Evolutionary conservation across 2,113 vertebrate species (phyloP), one percentile per base, ranked within the genome.

Genomic region (Colossoma macropomum): DNA sequence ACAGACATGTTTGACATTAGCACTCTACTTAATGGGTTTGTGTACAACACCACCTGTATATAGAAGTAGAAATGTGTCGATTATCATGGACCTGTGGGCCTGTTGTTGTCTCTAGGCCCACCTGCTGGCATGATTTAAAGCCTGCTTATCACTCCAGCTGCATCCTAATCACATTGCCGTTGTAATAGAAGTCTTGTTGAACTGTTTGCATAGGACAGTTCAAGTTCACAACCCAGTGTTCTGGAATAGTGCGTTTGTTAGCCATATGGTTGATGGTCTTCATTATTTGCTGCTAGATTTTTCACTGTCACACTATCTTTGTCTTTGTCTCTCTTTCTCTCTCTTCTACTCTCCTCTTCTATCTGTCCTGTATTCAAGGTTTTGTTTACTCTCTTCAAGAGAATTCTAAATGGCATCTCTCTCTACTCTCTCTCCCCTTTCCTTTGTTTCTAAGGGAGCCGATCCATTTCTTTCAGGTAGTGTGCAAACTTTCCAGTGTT

Each of bases 321-420:
- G 52, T 78, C 23, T 63, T 54, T 63, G 11, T 77, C 68, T 60
- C 15, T 38, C 75, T 73, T 23, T 56, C 9, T 50, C 52, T 34
- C 19, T n/a, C 28, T 17, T 13, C 52, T 25, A n/a, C 21, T 60
- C 52, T 74, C 1, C 10, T 66, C 56, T 12, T 54, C 23, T 73
- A 4, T 76, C 66, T 82, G 83, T 86, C 50, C 82, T 84, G 85
- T 87, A 85, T 79, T 88, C 69, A 60, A 74, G 62, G 54, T 34
- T 85, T 79, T 72, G 83, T 84, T 86, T 88, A 65, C 41, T 28
- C 60, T 68, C 48, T 68, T 75, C 69, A 23, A 27, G 59, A 66
- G 79, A 79, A 76, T 86, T 86, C 25, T 76, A 32, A 82, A 82
- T 82, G 72, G 32, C 38, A n/a, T 27, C 62, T 66, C 86, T 88